Evolutionary conservation across 2,797 vertebrate genomes (phyloP).

Genomic region (Carcharodon carcharias): DNA sequence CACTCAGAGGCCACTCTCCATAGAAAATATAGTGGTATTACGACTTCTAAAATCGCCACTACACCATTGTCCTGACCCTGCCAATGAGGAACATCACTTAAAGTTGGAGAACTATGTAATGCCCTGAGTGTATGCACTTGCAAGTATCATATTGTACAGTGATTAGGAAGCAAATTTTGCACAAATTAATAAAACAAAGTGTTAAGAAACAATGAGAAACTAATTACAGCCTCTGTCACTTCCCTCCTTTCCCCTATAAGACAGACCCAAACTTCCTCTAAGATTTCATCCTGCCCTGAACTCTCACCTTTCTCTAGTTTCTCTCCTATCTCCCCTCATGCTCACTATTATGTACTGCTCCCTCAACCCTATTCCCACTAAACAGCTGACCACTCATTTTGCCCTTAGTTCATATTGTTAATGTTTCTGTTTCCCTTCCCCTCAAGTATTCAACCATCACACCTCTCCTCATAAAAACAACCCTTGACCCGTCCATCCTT

Average conservation of each 20-base stretch:
- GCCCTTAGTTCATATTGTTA: background rate
- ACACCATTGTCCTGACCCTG: too few relatives aligned
- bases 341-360: background rate
- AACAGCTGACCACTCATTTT: background rate
- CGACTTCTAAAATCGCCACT: too few relatives aligned
- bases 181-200: background rate
- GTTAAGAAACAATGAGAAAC: background rate
- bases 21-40: too few relatives aligned
- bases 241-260: background rate
- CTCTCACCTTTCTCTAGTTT: background rate
- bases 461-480: background rate
- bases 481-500: background rate
- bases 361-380: background rate
- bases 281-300: background rate
- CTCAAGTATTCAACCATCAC: background rate
- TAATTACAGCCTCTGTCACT: background rate
- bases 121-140: background rate
- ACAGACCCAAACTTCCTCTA: background rate
- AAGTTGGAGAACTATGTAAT: background rate
- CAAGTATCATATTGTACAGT: background rate
- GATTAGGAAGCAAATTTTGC: background rate
- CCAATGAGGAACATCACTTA: background rate
- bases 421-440: background rate
- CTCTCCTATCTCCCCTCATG: background rate
- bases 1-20: too few relatives aligned